Evolutionary conservation across 2,113 vertebrate species (phyloP), one percentile per base, ranked within the genome.

Genomic region (Microcebus griseorufus): DNA sequence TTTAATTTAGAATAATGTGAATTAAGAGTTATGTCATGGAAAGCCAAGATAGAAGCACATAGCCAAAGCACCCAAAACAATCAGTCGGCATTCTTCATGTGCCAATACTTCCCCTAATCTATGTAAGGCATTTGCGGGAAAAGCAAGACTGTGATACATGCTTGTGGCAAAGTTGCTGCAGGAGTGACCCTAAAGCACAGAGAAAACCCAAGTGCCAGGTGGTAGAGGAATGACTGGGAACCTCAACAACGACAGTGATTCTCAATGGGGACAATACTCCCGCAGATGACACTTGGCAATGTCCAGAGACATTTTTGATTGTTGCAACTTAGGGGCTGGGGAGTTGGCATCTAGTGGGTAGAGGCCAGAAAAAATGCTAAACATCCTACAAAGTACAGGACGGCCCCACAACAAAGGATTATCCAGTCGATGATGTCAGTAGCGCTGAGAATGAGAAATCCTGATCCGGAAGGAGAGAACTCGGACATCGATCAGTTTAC

Each of bases 131-230:
- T 65, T 75, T 64, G 51, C 5, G 29, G 37, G 37, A 51, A 76
- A 87, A 81, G 4, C 34, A 39, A n/a, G 51, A 17, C 10, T 10
- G 1, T 16, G 25, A 23, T 10, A 23, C 5, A 1, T 9, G 1
- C 9, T 37, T 88, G n/a, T 5, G 6, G 22, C 5, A 17, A n/a
- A 12, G 10, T 16, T 17, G 23, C 14, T 62, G 1, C 8, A 17
- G 78, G 45, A 20, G 51, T n/a, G 27, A 48, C 32, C 37, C 32
- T 9, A 25, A 1, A 51, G 34, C 78, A 62, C 16, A n/a, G 0
- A 60, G n/a, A 48, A 29, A 1, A 27, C 27, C 4, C 2, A 3
- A 18, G 23, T 12, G 9, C 27, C 18, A 17, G 2, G 32, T 34
- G 69, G 9, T 4, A 11, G 42, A 17, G 34, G 27, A 14, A 8